Evolutionary conservation across 2,113 vertebrate species (phyloP).

Genomic region (Stigmatopora nigra): DNA sequence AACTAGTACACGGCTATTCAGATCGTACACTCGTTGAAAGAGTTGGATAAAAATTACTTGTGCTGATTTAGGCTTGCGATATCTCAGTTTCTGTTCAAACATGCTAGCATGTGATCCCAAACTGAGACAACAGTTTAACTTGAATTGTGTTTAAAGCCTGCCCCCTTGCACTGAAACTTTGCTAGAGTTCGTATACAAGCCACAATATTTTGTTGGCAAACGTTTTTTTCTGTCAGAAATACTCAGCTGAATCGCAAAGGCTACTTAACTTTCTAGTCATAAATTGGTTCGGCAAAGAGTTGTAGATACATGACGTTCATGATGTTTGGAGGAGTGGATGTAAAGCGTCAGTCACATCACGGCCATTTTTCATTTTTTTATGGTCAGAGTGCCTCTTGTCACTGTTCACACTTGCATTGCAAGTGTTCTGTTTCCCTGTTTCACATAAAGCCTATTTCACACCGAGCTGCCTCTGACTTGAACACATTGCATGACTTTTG

Average conservation of each 20-base stretch:
- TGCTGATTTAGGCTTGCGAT: slow-evolving; percentile 10
- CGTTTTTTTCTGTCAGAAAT: background rate
- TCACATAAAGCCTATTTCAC: slow-evolving; percentile 51
- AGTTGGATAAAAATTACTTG: slow-evolving; percentile 1
- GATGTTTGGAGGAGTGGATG: background rate
- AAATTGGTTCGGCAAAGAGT: background rate
- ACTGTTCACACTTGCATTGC: background rate
- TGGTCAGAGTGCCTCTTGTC: slow-evolving; percentile 37
- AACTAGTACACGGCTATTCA: slow-evolving; percentile 22
- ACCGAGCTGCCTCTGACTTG: slow-evolving; percentile 63
- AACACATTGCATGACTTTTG: slow-evolving; percentile 55
- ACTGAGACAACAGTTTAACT: slow-evolving; percentile 1
- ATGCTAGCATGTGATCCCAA: slow-evolving; percentile 28
- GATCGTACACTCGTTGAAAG: slow-evolving; percentile 28
- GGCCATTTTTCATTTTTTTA: background rate
- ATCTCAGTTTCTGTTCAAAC: slow-evolving; percentile 23
- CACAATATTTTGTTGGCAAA: slow-evolving; percentile 14
- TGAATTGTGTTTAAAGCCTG: background rate
- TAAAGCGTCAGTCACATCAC: background rate
- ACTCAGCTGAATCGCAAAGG: background rate
- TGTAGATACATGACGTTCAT: background rate
- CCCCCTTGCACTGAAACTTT: slow-evolving; percentile 28
- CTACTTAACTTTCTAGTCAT: background rate
- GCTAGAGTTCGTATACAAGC: slow-evolving; percentile 3
- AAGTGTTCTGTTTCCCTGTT: slow-evolving; percentile 3